Evolutionary conservation across 2,888 invertebrate genomes (phyloP).

Genomic region (Campoplex nolae): DNA sequence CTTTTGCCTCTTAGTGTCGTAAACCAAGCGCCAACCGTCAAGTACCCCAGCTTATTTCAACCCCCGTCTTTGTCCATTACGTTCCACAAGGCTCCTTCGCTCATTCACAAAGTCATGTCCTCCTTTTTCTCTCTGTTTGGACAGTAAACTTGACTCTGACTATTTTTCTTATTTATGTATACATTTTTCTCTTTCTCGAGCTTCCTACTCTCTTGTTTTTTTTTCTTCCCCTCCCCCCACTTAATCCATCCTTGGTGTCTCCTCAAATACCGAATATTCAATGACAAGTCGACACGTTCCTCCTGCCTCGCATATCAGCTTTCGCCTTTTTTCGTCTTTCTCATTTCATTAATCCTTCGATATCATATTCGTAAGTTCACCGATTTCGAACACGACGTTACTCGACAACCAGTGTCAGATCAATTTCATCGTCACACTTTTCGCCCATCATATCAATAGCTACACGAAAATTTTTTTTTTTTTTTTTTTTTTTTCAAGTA

Average conservation of each 20-base stretch:
- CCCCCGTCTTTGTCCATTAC: slow-evolving; percentile 19
- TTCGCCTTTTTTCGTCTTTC: not conserved
- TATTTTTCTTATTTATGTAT: slow-evolving; percentile 37
- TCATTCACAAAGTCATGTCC: slow-evolving; percentile 58
- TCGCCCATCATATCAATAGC: not conserved
- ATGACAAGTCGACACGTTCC: not conserved
- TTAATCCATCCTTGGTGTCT: slow-evolving; percentile 16
- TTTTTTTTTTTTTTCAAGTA: not conserved
- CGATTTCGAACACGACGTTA: not conserved
- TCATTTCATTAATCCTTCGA: not conserved
- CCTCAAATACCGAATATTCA: slow-evolving; percentile 46
- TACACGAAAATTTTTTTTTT: not conserved
- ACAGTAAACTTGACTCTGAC: slow-evolving; percentile 59
- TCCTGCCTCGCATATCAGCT: not conserved
- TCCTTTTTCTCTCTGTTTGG: slow-evolving; percentile 44
- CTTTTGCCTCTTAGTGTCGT: slow-evolving; percentile 58
- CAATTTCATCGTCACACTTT: not conserved
- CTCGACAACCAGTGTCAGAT: not conserved
- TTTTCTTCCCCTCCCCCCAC: not conserved
- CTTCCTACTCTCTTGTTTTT: slow-evolving; percentile 48
- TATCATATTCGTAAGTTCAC: no score
- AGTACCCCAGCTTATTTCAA: slow-evolving; percentile 62
- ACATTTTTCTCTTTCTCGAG: slow-evolving; percentile 38
- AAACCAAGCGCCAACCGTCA: slow-evolving; percentile 61
- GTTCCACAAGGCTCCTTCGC: slow-evolving; percentile 26